Conservation (phyloP, 2,113 vertebrate species). For the Anseranas semipalmata region DNA sequence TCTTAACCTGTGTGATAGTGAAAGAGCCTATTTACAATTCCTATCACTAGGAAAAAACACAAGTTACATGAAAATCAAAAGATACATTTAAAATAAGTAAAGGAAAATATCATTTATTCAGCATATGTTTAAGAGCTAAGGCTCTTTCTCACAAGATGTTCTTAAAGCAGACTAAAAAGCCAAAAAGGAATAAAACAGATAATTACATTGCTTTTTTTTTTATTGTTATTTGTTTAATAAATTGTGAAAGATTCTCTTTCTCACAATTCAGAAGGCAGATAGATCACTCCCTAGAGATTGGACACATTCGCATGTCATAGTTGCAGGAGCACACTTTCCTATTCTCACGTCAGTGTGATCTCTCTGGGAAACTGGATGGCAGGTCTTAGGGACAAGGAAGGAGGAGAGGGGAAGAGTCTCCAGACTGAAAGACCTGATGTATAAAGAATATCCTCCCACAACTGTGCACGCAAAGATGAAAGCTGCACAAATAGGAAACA, state of each 20-base stretch:
- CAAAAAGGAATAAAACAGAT: not conserved
- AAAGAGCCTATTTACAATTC: not conserved
- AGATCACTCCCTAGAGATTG: not conserved
- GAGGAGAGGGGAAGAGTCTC: not conserved
- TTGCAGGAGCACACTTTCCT: not conserved
- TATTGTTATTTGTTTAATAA: not conserved
- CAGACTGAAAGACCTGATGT: not conserved
- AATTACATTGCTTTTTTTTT: not conserved
- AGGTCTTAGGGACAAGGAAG: not conserved
- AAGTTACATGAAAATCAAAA: not conserved
- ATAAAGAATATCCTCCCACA: not conserved
- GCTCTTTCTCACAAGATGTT: not conserved
- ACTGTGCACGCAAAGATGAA: not conserved
- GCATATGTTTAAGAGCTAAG: not conserved
- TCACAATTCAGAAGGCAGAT: not conserved
- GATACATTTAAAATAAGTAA: not conserved
- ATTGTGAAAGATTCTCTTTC: not conserved
- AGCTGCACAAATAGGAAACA: not conserved
- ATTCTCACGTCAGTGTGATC: not conserved
- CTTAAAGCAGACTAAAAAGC: not conserved
- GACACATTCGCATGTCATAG: not conserved
- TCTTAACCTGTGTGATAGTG: not conserved
- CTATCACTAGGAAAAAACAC: not conserved
- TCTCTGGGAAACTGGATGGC: not conserved
- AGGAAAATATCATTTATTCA: not conserved